A percentile compares a stretch with the other conserved stretches of the same genome.
phyloP scores from a whole-genome alignment of 2,797 vertebrate genomes.

The Eulemur rubriventer region DNA sequence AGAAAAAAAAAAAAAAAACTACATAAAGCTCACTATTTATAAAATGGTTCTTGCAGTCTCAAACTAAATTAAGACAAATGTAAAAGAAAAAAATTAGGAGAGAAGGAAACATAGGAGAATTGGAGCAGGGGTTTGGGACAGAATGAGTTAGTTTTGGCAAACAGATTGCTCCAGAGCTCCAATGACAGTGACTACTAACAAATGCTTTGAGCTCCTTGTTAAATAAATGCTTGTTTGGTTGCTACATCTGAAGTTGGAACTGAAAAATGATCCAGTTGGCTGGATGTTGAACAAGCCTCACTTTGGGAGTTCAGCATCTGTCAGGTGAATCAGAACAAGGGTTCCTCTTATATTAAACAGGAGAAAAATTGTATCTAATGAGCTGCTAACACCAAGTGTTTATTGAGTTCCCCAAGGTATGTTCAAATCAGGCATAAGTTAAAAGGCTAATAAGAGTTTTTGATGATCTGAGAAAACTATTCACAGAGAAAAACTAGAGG shows the following conservation, averaged over 20 bases:
- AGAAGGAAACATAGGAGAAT: neutral
- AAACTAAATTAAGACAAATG: constrained; percentile 70
- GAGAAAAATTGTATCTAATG: constrained; percentile 62
- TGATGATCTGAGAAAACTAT: constrained; percentile 36
- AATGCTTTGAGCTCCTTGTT: constrained; percentile 48
- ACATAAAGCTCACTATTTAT: constrained; percentile 49
- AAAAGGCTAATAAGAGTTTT: constrained; percentile 42
- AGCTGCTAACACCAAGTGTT: constrained; percentile 59
- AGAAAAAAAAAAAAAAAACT: no score
- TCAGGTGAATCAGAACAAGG: constrained; percentile 63
- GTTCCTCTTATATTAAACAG: constrained; percentile 50
- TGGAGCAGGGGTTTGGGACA: neutral
- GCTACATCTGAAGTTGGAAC: constrained; percentile 46
- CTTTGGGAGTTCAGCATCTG: constrained; percentile 62
- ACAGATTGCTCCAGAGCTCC: neutral
- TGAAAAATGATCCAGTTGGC: constrained; percentile 47
- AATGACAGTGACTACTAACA: constrained; percentile 60
- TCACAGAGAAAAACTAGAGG: neutral
- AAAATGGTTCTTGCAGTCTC: constrained; percentile 20
- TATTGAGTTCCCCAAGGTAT: constrained; percentile 53
- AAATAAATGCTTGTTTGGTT: constrained; percentile 55
- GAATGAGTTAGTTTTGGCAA: constrained; percentile 67
- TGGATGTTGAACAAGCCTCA: constrained; percentile 50
- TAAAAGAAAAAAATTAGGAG: neutral
- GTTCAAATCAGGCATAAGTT: constrained; percentile 37